Percentiles rank a stretch among this genome's conserved stretches.
Conservation (phyloP, 1,140 invertebrate genomes). For the Maconellicoccus hirsutus region DNA sequence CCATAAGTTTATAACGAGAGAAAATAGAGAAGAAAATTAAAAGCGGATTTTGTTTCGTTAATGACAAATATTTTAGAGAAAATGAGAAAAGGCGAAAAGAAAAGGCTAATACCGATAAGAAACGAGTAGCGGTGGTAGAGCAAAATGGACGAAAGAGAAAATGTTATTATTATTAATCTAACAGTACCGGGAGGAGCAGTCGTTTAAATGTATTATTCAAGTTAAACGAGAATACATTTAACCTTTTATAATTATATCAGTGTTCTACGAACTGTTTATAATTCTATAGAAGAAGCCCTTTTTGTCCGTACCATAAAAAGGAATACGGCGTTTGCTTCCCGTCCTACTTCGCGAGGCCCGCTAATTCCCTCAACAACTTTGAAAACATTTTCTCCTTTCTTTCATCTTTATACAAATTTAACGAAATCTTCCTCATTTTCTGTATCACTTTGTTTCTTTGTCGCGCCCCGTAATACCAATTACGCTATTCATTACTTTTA, state of each 20-base stretch:
- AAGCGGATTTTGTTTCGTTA: neutral
- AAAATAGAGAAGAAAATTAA: neutral
- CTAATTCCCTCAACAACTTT: conserved; percentile 13
- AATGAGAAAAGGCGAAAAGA: conserved; percentile 4
- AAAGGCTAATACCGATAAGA: neutral
- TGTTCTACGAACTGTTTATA: conserved; percentile 21
- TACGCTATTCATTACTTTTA: conserved; percentile 22
- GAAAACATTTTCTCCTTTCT: conserved; percentile 21
- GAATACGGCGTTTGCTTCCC: neutral
- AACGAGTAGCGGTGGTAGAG: neutral
- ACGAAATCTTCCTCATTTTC: conserved; percentile 22
- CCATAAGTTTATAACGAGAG: too few species aligned
- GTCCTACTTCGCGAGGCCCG: neutral
- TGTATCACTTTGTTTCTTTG: conserved; percentile 22
- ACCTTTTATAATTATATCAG: conserved; percentile 22
- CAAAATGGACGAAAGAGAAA: neutral
- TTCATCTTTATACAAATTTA: conserved; percentile 23
- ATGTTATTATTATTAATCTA: conserved; percentile 6
- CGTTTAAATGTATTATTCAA: conserved; percentile 22
- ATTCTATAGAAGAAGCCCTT: conserved; percentile 20
- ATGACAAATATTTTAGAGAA: conserved; percentile 5
- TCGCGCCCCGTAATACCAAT: conserved; percentile 20
- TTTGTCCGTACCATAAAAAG: conserved; percentile 17
- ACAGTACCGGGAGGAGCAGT: conserved; percentile 12
- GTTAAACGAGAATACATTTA: conserved; percentile 21